phyloP scores from a whole-genome alignment of 2,888 invertebrate species.

The Cynaeus angustus region DNA sequence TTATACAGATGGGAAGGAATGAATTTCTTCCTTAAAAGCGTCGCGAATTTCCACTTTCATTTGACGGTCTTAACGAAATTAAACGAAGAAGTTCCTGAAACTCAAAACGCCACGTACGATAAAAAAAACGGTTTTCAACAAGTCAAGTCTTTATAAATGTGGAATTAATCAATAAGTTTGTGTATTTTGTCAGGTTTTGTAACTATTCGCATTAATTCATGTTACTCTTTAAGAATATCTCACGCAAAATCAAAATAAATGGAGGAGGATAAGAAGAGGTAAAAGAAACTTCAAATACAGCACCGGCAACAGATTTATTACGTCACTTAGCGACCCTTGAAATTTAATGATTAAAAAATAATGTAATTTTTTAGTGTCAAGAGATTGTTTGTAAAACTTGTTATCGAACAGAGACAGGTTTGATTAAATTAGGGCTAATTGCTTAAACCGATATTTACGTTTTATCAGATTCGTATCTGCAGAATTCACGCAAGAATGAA shows the following conservation, averaged over 20 bases:
- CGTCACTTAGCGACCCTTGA: not conserved
- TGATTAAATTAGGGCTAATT: too few species aligned
- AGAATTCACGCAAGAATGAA: too few species aligned
- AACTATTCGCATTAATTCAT: slow-evolving; percentile 23
- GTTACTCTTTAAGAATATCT: slow-evolving; percentile 9
- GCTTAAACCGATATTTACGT: too few species aligned
- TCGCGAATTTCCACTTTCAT: slow-evolving; percentile 1
- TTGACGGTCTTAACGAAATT: slow-evolving; percentile 1
- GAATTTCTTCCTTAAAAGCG: slow-evolving; percentile 9
- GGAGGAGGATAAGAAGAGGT: not conserved
- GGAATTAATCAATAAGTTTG: not conserved
- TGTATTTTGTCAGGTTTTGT: slow-evolving; percentile 15
- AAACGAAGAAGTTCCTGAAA: not conserved
- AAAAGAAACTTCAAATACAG: slow-evolving; percentile 10
- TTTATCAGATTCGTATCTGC: too few species aligned
- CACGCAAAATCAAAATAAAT: slow-evolving; percentile 32
- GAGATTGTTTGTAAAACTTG: too few species aligned
- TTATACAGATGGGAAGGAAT: slow-evolving; percentile 12
- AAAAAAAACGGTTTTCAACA: too few species aligned
- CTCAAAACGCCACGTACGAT: too few species aligned
- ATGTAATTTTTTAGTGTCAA: slow-evolving; percentile 5
- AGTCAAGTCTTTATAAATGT: too few species aligned
- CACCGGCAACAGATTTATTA: slow-evolving; percentile 13
- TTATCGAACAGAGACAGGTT: too few species aligned
- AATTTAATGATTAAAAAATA: slow-evolving; percentile 20